phyloP scores from a whole-genome alignment of 1,140 invertebrate species.

The Ericerus pela region DNA sequence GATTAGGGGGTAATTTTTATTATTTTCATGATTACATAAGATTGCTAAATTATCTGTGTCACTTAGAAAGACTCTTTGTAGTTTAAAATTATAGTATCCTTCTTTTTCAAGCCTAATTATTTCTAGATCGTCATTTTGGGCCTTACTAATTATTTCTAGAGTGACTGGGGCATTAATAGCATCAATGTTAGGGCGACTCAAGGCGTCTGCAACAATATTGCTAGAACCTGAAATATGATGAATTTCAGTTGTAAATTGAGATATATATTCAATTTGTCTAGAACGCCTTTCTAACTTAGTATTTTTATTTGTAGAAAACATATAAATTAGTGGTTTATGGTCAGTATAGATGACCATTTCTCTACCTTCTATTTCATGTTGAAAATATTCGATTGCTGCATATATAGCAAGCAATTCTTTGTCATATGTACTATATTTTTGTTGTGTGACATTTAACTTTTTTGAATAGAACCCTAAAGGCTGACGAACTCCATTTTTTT shows the following conservation, averaged over 20 bases:
- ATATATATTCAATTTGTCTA: slow-evolving; percentile 26
- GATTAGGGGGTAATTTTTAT: neutral
- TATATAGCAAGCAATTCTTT: neutral
- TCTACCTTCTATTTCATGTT: neutral
- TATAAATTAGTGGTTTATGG: slow-evolving; percentile 31
- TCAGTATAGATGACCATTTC: slow-evolving; percentile 28
- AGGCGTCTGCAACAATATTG: slow-evolving; percentile 26
- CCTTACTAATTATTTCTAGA: neutral
- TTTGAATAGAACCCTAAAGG: neutral
- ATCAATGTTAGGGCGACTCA: slow-evolving; percentile 20
- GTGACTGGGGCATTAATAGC: neutral
- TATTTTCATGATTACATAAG: neutral
- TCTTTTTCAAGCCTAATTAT: neutral
- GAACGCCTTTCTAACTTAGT: slow-evolving; percentile 25
- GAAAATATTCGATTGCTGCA: neutral
- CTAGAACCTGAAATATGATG: slow-evolving; percentile 25
- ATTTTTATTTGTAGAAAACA: slow-evolving; percentile 25
- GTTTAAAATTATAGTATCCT: neutral
- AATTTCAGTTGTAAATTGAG: slow-evolving; percentile 28
- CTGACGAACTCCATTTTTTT: neutral
- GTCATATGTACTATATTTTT: neutral
- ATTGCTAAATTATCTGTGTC: neutral
- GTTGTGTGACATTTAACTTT: neutral
- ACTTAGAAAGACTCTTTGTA: neutral
- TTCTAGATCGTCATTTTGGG: neutral